These are phyloP conservation scores for Ptyas mucosa DNA, from an alignment of 2,113 vertebrate species.

Conservation along the genomic window DNA sequence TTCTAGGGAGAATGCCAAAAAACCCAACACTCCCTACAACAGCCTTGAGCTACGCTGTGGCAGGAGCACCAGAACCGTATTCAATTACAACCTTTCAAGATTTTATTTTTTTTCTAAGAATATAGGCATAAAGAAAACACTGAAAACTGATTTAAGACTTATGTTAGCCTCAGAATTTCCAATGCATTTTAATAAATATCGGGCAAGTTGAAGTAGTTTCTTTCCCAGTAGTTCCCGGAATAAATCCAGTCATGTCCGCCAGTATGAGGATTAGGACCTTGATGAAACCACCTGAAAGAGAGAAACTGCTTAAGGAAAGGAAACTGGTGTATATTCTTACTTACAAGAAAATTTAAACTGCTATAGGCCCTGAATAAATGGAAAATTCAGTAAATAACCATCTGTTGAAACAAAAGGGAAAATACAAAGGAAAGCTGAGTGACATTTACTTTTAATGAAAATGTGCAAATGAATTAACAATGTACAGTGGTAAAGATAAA, in stretches of 20 bases:
- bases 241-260: conserved; percentile 94
- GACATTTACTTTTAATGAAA: not conserved
- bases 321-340: not conserved
- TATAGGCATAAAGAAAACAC: conserved; percentile 64
- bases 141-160: conserved; percentile 72
- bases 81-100: conserved; percentile 43
- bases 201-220: conserved; percentile 86
- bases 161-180: conserved; percentile 55
- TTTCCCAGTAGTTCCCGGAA: conserved; percentile 93
- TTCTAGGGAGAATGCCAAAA: not conserved
- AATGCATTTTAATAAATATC: conserved; percentile 88
- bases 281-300: conserved; percentile 89
- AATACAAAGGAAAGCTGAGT: not conserved
- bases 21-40: conserved; percentile 13
- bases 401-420: not conserved
- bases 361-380: not conserved
- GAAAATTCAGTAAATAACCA: not conserved
- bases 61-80: conserved; percentile 46
- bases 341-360: not conserved
- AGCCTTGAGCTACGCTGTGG: conserved; percentile 32
- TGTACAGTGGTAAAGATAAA: not conserved
- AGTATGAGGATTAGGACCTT: conserved; percentile 89
- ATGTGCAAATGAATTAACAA: not conserved
- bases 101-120: conserved; percentile 49
- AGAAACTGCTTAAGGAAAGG: conserved; percentile 7